Base-by-base conservation (phyloP, 1,140 invertebrate genomes). In the Apis laboriosa region DNA sequence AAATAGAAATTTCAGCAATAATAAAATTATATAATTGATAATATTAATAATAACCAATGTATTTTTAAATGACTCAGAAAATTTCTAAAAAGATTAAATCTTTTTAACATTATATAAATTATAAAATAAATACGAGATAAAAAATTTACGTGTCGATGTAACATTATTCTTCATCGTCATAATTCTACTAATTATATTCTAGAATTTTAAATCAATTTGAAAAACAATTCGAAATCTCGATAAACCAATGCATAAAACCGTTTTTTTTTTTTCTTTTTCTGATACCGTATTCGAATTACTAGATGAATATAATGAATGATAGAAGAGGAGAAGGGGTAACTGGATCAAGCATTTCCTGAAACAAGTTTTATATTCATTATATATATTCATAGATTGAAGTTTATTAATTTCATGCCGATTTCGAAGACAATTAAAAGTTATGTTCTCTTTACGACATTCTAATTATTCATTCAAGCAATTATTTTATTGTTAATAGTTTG, bases 341-440 rank as follows among this genome's bases (percentile, higher is more conserved):
- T 78, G n/a, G 66, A 34, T 83, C 58, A 17, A 71, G n/a, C 24
- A 67, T 9, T 21, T 3, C 24, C 24, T 24, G 21, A 17, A n/a
- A 17, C 8, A 43, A 49, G 51, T 64, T 28, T 7, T 61, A 81
- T 21, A 43, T 43, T n/a, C n/a, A 43, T 43, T 43, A 43, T 43
- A 43, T 43, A 43, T 43, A 76, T 12, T 34, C 19, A 56, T 2
- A 17, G 19, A 43, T 53, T 17, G 15, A 53, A 63, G 19, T 82
- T 77, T 77, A 83, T 78, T 83, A 71, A 83, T 83, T 83, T 56
- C 28, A 11, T 28, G 8, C 3, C 2, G 34, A 61, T 21, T 70
- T 56, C 17, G 19, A 81, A 81, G 64, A 77, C 64, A 76, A 81
- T 81, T 81, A 81, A 81, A 81, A 76, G 55, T 76, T 77, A 9